These are phyloP conservation scores for Dolichomitus sp. DNA, from an alignment of 2,888 invertebrate species.

Conservation along the genomic window DNA sequence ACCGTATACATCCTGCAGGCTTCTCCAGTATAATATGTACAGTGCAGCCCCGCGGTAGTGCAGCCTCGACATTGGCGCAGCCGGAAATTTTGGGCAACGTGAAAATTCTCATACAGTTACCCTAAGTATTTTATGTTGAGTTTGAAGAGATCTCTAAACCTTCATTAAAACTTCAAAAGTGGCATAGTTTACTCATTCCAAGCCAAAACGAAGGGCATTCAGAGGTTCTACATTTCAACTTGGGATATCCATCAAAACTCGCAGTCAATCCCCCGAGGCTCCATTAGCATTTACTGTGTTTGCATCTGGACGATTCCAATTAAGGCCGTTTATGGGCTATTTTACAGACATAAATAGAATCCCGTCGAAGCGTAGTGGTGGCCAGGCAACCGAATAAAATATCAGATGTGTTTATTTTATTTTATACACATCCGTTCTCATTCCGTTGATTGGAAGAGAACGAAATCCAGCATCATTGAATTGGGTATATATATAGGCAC, in stretches of 20 bases:
- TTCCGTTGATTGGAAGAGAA: no score
- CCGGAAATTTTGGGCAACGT: background rate
- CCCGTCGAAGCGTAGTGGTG: background rate
- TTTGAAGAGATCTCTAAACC: background rate
- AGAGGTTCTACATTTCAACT: background rate
- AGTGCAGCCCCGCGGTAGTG: background rate
- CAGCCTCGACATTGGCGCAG: conserved; percentile 1
- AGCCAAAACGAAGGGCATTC: background rate
- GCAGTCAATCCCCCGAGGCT: background rate
- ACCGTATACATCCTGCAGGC: conserved; percentile 31
- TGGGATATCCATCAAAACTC: conserved; percentile 8
- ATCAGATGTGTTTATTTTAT: conserved; percentile 1
- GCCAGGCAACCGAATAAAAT: background rate
- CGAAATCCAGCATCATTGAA: no score
- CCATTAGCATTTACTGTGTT: conserved; percentile 10
- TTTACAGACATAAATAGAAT: background rate
- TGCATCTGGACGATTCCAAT: conserved; percentile 11
- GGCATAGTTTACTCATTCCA: background rate
- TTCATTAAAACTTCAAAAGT: conserved; percentile 2
- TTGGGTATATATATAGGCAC: no score
- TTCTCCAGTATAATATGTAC: background rate
- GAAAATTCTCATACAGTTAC: background rate
- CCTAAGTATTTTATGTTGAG: background rate
- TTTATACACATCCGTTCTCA: background rate
- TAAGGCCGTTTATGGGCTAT: background rate